These are phyloP conservation scores for Periophthalmus modestus DNA, from an alignment of 2,113 vertebrate species.

Conservation along the genomic window DNA sequence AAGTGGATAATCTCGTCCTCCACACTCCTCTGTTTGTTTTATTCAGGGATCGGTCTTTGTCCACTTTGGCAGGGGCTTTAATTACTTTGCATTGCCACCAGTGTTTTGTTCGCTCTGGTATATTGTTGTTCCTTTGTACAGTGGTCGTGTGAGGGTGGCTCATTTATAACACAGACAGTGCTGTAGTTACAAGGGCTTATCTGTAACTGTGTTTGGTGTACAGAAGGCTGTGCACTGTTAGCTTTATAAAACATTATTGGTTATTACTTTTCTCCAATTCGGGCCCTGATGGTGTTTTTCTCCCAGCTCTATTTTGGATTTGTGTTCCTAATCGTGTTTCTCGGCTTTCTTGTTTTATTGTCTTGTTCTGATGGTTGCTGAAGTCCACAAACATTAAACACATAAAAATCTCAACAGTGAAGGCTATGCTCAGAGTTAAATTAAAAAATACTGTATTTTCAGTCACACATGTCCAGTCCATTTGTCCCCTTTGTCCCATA, in stretches of 20 bases:
- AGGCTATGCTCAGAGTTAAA: background rate
- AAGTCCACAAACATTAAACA: background rate
- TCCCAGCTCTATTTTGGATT: background rate
- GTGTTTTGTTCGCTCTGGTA: constrained; percentile 35
- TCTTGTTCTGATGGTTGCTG: background rate
- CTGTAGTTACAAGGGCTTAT: constrained; percentile 50
- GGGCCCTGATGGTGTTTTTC: background rate
- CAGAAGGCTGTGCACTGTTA: constrained; percentile 23
- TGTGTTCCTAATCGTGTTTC: background rate
- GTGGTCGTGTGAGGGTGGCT: constrained; percentile 35
- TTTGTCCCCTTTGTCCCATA: background rate
- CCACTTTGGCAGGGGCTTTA: constrained; percentile 46
- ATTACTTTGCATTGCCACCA: constrained; percentile 44
- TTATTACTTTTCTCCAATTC: constrained; percentile 41
- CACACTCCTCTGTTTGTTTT: constrained; percentile 25
- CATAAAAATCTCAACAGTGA: background rate
- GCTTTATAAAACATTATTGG: constrained; percentile 19
- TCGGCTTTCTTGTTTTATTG: background rate
- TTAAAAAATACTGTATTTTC: background rate
- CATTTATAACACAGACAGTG: constrained; percentile 47
- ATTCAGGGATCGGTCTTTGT: constrained; percentile 42
- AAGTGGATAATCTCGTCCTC: constrained; percentile 5
- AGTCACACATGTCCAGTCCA: background rate
- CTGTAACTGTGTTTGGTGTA: constrained; percentile 39
- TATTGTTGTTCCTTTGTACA: constrained; percentile 29